Conservation (phyloP, 1,140 invertebrate genomes). For the Bombus superbus region DNA sequence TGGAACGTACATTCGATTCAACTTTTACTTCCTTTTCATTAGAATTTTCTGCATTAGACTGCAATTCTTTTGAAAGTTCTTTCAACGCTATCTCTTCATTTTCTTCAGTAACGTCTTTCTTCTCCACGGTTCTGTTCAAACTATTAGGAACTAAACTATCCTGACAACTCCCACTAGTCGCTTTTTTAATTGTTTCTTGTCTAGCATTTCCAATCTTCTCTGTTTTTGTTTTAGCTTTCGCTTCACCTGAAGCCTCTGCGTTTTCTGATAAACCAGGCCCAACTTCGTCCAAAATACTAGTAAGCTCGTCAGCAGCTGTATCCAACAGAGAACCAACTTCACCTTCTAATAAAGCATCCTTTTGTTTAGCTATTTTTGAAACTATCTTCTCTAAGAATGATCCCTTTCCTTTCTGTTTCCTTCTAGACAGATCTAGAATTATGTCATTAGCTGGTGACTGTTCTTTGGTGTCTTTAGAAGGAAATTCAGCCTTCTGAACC, state of each 20-base stretch:
- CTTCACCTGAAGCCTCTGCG: neutral
- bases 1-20: no score
- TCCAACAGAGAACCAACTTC: conserved; percentile 72
- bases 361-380: conserved; percentile 80
- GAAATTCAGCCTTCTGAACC: neutral
- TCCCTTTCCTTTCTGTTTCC: conserved; percentile 76
- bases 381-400: conserved; percentile 80
- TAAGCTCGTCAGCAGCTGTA: conserved; percentile 70
- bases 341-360: conserved; percentile 75
- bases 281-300: conserved; percentile 72
- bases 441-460: conserved; percentile 74
- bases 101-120: neutral
- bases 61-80: neutral
- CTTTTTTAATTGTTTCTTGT: neutral
- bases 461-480: neutral
- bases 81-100: neutral
- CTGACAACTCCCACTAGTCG: neutral
- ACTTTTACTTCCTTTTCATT: neutral
- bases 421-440: conserved; percentile 78
- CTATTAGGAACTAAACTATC: neutral
- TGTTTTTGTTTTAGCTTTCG: no score
- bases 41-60: neutral
- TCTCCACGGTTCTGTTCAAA: neutral
- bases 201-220: neutral
- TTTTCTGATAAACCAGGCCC: conserved; percentile 49